A percentile compares a stretch with the other conserved stretches of the same genome.
Conservation (phyloP, 2,113 vertebrate species). For the Scomber japonicus region DNA sequence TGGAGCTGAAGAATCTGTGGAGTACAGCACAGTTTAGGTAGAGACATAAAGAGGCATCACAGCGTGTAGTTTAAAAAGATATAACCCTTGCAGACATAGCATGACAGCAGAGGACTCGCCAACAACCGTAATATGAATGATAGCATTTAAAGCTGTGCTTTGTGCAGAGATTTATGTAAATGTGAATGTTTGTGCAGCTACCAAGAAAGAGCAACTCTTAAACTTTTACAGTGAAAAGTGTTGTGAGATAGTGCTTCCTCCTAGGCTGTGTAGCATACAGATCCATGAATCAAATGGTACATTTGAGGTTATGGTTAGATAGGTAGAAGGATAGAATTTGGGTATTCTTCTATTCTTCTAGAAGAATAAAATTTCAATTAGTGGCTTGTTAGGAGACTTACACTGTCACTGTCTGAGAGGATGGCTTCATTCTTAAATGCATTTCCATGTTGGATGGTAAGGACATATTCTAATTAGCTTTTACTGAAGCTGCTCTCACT, state of each 20-base stretch:
- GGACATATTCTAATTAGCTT: not conserved
- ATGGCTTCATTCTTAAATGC: too few relatives aligned
- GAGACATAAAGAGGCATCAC: not conserved
- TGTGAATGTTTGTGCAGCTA: not conserved
- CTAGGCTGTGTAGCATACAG: not conserved
- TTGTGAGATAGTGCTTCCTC: not conserved
- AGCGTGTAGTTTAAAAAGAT: not conserved
- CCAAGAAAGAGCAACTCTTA: not conserved
- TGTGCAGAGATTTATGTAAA: not conserved
- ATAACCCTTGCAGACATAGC: not conserved
- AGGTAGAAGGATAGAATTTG: not conserved
- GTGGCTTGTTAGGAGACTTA: too few relatives aligned
- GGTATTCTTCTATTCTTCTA: too few relatives aligned
- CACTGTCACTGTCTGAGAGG: too few relatives aligned
- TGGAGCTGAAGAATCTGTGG: conserved; percentile 17
- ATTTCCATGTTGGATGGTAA: not conserved
- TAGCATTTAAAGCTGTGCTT: not conserved
- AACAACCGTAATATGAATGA: too few relatives aligned
- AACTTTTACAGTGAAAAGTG: not conserved
- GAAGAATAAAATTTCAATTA: too few relatives aligned
- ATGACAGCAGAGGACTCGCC: not conserved
- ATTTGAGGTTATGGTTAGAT: not conserved
- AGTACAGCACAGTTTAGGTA: conserved; percentile 4
- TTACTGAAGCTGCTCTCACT: not conserved
- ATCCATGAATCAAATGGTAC: not conserved